Conservation (phyloP, 2,797 vertebrate genomes). For the Cygnus olor region DNA sequence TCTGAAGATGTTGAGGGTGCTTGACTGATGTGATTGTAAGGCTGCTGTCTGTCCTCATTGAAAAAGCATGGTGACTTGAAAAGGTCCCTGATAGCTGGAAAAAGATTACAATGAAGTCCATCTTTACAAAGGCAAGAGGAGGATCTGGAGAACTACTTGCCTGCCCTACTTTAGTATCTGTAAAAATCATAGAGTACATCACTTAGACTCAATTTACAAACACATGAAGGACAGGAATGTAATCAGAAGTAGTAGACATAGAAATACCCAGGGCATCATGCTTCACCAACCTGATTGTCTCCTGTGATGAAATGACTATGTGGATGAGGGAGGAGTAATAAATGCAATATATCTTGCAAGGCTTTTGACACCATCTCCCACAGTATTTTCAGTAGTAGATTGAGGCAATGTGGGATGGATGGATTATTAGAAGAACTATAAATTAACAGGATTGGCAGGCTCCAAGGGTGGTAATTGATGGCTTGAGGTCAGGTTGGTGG, state of each 20-base stretch:
- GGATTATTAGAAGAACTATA: not conserved
- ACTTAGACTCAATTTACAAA: not conserved
- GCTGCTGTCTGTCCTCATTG: not conserved
- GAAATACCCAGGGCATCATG: not conserved
- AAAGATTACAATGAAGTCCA: not conserved
- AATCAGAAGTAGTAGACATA: not conserved
- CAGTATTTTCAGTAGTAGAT: not conserved
- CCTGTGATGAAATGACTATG: not conserved
- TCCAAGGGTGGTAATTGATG: not conserved
- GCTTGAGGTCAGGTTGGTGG: not conserved
- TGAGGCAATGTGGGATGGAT: not conserved
- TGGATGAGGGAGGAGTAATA: not conserved
- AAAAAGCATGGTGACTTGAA: not conserved
- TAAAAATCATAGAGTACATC: not conserved
- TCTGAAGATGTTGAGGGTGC: not conserved
- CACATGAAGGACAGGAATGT: not conserved
- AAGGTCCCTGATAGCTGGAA: not conserved
- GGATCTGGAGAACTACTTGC: fast-evolving
- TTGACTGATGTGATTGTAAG: not conserved
- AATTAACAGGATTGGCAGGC: not conserved
- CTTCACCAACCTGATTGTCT: not conserved
- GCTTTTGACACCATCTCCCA: not conserved
- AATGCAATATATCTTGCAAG: not conserved
- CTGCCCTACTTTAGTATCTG: not conserved
- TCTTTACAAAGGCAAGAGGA: not conserved